Percentiles rank a stretch among this genome's conserved stretches.
Evolutionary conservation across 2,113 vertebrate species (phyloP).

Genomic region (Sinocyclocheilus anshuiensis): DNA sequence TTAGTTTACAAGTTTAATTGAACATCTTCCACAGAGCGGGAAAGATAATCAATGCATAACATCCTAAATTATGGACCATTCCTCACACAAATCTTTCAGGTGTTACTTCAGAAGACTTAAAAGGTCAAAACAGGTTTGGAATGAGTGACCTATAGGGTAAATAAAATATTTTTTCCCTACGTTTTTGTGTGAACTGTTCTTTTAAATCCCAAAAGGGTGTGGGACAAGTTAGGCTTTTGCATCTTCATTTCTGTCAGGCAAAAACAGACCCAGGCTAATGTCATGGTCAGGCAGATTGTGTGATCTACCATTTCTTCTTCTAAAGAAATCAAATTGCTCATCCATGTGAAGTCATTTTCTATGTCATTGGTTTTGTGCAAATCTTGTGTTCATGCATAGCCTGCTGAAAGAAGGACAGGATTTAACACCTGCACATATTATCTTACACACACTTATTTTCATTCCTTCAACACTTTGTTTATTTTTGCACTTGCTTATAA

Average conservation of each 20-base stretch:
- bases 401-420: constrained; percentile 4
- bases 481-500: not conserved
- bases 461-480: not conserved
- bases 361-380: constrained; percentile 8
- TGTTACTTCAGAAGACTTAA: not conserved
- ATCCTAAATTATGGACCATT: not conserved
- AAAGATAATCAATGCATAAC: not conserved
- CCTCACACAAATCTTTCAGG: not conserved
- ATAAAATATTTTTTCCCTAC: too few species aligned
- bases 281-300: not conserved
- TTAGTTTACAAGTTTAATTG: not conserved
- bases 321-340: not conserved
- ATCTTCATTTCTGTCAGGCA: not conserved
- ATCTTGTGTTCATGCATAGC: constrained; percentile 1
- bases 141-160: not conserved
- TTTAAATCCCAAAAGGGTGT: too few species aligned
- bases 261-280: not conserved
- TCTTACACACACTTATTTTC: not conserved
- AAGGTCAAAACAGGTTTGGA: not conserved
- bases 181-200: too few species aligned
- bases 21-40: not conserved
- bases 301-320: not conserved
- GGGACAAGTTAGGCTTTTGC: not conserved
- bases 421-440: constrained; percentile 13
- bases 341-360: not conserved